Percentiles rank a stretch among this genome's conserved stretches.
Conservation (phyloP, 2,113 vertebrate genomes). For the Nothobranchius kuhntae region DNA sequence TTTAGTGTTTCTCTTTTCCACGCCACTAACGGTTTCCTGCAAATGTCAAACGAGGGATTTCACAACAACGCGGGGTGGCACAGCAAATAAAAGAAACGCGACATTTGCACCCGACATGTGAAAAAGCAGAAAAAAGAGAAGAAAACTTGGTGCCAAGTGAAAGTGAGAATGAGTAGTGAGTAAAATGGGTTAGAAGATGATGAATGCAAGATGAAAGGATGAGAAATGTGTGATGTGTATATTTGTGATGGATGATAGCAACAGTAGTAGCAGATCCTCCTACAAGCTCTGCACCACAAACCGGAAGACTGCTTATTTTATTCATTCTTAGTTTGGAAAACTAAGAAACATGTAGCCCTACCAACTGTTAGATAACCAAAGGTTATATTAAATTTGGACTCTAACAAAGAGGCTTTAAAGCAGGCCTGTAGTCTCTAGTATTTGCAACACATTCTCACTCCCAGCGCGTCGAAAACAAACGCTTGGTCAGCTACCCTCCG, state of each 20-base stretch:
- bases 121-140: conserved; percentile 4
- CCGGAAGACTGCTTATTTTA: background rate
- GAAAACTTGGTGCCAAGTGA: conserved; percentile 7
- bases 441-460: too few species aligned
- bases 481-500: too few species aligned
- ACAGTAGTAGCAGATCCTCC: conserved; percentile 13
- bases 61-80: conserved; percentile 15
- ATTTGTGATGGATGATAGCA: conserved; percentile 1
- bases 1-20: conserved; percentile 8
- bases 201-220: conserved; percentile 27
- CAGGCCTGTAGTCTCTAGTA: too few species aligned
- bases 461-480: too few species aligned
- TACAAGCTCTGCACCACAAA: conserved; percentile 9
- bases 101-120: conserved; percentile 20
- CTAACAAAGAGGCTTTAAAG: too few species aligned
- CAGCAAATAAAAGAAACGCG: conserved; percentile 24
- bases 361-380: too few species aligned
- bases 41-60: too few species aligned
- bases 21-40: conserved; percentile 13
- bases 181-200: conserved; percentile 25
- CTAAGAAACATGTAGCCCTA: too few species aligned
- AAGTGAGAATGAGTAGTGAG: conserved; percentile 39
- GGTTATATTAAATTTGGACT: too few species aligned
- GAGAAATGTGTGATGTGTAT: conserved; percentile 7
- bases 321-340: background rate